Percentiles rank a stretch among this genome's conserved stretches.
These are phyloP conservation scores for Eulemur coronatus DNA, from an alignment of 2,797 vertebrate species.

Conservation along the genomic window DNA sequence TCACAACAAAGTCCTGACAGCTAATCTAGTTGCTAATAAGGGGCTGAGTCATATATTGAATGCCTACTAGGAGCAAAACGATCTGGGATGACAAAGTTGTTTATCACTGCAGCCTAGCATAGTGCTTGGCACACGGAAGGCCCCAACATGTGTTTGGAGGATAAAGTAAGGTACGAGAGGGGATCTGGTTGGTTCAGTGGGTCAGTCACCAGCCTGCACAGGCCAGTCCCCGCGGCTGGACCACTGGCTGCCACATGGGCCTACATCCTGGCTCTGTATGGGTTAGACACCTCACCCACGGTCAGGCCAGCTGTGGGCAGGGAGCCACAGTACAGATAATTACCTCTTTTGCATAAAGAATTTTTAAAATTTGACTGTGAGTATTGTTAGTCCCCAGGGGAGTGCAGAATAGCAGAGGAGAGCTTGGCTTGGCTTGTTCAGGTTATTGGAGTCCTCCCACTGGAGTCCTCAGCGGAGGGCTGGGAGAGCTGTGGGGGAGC, in stretches of 20 bases:
- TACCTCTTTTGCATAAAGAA: neutral
- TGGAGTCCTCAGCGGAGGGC: neutral
- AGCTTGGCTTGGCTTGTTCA: neutral
- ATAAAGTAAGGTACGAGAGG: neutral
- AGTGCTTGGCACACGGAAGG: neutral
- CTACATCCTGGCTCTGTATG: neutral
- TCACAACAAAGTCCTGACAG: neutral
- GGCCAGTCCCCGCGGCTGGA: neutral
- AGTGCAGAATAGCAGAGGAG: neutral
- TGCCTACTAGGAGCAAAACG: neutral
- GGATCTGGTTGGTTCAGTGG: neutral
- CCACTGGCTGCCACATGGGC: neutral
- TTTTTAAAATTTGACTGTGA: neutral
- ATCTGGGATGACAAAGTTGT: neutral
- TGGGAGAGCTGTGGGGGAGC: neutral
- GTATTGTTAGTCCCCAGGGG: neutral
- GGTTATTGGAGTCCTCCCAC: neutral
- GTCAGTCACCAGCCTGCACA: neutral
- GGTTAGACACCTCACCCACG: rapidly evolving
- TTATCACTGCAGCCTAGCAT: too few species aligned
- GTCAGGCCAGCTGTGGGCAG: neutral
- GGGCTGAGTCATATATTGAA: neutral
- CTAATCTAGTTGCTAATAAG: neutral
- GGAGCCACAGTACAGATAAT: neutral
- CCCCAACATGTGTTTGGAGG: neutral